A percentile compares a stretch with the other conserved stretches of the same genome.
These are phyloP conservation scores for Neoniphon sammara DNA, from an alignment of 2,797 vertebrate genomes.

Conservation along the genomic window DNA sequence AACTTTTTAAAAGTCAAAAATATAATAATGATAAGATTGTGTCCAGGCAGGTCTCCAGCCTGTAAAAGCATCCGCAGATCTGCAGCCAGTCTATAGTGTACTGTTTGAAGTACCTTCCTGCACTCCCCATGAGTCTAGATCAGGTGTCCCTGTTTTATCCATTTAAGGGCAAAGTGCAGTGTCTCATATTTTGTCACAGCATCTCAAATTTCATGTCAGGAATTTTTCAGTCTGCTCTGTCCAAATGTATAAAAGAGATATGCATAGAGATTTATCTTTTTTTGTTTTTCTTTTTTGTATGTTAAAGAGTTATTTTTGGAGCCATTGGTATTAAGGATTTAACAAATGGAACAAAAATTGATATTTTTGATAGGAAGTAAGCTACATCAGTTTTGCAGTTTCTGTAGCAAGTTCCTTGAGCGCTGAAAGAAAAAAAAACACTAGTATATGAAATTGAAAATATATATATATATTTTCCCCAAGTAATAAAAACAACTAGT, in stretches of 20 bases:
- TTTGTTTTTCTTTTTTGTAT: slow-evolving; percentile 43
- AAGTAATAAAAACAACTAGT: too few relatives aligned
- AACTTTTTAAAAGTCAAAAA: background rate
- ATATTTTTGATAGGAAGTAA: slow-evolving; percentile 82
- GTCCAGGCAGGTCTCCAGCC: background rate
- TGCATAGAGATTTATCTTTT: slow-evolving; percentile 47
- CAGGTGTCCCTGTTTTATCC: slow-evolving; percentile 25
- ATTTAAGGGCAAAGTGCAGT: slow-evolving; percentile 35
- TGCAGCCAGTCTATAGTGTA: slow-evolving; percentile 27
- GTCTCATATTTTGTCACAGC: slow-evolving; percentile 4
- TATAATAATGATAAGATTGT: too few relatives aligned
- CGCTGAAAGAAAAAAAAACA: slow-evolving; percentile 23
- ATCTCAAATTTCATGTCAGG: slow-evolving; percentile 23
- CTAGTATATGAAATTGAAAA: slow-evolving; percentile 6
- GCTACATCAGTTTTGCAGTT: slow-evolving; percentile 50
- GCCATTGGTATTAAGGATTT: slow-evolving; percentile 55
- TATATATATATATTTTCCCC: background rate
- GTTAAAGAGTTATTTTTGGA: slow-evolving; percentile 81
- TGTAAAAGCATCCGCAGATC: slow-evolving; percentile 11
- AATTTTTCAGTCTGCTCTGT: slow-evolving; percentile 23
- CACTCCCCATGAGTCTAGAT: slow-evolving; percentile 32
- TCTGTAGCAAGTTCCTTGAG: slow-evolving; percentile 44
- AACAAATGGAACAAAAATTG: slow-evolving; percentile 59
- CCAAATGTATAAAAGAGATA: slow-evolving; percentile 53
- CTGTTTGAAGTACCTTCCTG: slow-evolving; percentile 48